Percentiles rank a stretch among this genome's conserved stretches.
Evolutionary conservation across 1,140 invertebrate species (phyloP).

Genomic region (Bombus superbus): DNA sequence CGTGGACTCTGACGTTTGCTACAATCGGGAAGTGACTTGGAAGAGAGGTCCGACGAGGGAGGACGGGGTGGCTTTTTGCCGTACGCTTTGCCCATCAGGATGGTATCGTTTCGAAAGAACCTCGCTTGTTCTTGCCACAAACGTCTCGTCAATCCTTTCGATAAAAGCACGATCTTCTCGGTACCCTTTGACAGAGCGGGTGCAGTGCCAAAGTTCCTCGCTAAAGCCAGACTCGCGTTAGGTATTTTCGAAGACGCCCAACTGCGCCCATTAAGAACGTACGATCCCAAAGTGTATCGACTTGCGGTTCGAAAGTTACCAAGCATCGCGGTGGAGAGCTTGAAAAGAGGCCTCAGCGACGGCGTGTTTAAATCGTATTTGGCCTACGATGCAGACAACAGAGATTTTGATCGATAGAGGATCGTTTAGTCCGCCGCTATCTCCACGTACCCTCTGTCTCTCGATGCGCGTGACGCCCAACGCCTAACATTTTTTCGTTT

Average conservation of each 20-base stretch:
- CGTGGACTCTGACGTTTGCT: too few relatives aligned
- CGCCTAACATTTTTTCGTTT: slow-evolving; percentile 57
- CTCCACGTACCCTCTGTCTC: slow-evolving; percentile 75
- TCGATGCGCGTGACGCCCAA: slow-evolving; percentile 12
- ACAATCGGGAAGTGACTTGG: background rate
- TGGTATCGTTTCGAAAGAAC: background rate
- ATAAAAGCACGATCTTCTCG: too few relatives aligned
- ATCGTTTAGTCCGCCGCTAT: background rate
- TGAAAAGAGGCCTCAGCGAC: background rate
- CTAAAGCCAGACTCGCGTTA: background rate
- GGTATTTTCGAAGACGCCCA: background rate
- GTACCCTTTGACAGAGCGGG: too few relatives aligned
- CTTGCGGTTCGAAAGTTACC: background rate
- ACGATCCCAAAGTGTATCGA: background rate
- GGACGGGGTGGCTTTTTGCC: background rate
- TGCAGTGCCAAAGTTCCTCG: slow-evolving; percentile 11
- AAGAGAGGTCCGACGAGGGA: background rate
- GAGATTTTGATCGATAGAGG: slow-evolving; percentile 36
- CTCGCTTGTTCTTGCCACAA: background rate
- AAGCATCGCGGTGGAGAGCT: background rate
- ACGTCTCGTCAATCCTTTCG: background rate
- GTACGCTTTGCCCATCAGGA: background rate
- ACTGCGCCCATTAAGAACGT: background rate
- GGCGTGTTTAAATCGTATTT: background rate
- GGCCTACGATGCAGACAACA: slow-evolving; percentile 40